Conservation (phyloP, 2,888 invertebrate species). For the Dynastes hyllus region DNA sequence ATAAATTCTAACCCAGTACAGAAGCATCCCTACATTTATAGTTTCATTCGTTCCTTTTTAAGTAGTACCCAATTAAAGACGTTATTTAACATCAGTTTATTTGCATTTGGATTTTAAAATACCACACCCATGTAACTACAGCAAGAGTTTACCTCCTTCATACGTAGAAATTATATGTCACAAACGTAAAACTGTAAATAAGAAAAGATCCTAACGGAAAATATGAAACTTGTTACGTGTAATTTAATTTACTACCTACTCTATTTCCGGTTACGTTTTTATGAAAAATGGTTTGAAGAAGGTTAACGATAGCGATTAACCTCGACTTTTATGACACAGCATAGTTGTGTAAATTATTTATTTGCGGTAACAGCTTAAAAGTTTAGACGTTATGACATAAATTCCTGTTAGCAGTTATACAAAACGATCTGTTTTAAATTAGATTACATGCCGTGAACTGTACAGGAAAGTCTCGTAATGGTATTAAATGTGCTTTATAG, state of each 20-base stretch:
- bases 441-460: background rate
- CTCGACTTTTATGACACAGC: background rate
- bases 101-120: too few species aligned
- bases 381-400: background rate
- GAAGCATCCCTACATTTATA: too few species aligned
- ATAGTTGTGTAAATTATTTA: slow-evolving; percentile 5
- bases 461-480: background rate
- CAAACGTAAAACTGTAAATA: background rate
- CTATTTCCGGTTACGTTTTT: slow-evolving; percentile 9
- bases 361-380: slow-evolving; percentile 1
- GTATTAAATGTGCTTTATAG: background rate
- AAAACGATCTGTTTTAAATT: slow-evolving; percentile 6
- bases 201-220: background rate
- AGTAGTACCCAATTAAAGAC: too few species aligned
- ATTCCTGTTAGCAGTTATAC: background rate
- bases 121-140: too few species aligned
- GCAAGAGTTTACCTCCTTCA: background rate
- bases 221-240: background rate
- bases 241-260: background rate
- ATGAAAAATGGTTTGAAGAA: slow-evolving; percentile 6
- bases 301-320: slow-evolving; percentile 5
- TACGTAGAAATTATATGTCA: background rate
- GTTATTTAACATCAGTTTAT: too few species aligned
- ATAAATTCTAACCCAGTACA: too few species aligned
- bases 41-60: too few species aligned